Evolutionary conservation across 2,888 invertebrate genomes (phyloP).

Genomic region (Eupeodes latifasciatus): DNA sequence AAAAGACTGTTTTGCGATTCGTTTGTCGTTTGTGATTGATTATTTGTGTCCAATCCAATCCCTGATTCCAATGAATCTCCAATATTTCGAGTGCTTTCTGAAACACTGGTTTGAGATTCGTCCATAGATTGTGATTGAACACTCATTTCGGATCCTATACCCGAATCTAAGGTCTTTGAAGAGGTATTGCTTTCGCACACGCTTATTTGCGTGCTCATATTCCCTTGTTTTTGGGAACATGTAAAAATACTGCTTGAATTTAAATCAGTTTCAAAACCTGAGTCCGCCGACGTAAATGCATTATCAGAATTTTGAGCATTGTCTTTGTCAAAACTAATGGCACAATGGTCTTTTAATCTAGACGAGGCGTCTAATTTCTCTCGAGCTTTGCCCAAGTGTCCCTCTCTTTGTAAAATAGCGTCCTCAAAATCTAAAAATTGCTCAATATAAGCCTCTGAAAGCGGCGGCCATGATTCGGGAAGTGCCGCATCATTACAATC

Average conservation of each 20-base stretch:
- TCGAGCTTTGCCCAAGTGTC: neutral
- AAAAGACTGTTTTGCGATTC: too few relatives aligned
- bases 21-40: too few relatives aligned
- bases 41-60: too few relatives aligned
- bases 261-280: neutral
- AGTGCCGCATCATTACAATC: slow-evolving; percentile 49
- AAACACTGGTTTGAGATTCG: neutral
- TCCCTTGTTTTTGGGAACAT: neutral
- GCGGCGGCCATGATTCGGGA: slow-evolving; percentile 77
- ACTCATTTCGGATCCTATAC: neutral
- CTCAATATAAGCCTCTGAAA: slow-evolving; percentile 80
- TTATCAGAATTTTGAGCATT: neutral
- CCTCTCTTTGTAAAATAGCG: slow-evolving; percentile 65
- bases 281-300: neutral
- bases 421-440: slow-evolving; percentile 82
- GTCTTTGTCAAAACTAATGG: neutral
- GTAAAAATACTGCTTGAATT: neutral
- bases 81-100: neutral
- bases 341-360: neutral
- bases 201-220: neutral
- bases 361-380: neutral
- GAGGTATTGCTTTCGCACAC: neutral
- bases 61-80: neutral
- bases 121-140: neutral
- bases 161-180: neutral